Base-by-base conservation (phyloP, 2,113 vertebrate species). In the Passer montanus region DNA sequence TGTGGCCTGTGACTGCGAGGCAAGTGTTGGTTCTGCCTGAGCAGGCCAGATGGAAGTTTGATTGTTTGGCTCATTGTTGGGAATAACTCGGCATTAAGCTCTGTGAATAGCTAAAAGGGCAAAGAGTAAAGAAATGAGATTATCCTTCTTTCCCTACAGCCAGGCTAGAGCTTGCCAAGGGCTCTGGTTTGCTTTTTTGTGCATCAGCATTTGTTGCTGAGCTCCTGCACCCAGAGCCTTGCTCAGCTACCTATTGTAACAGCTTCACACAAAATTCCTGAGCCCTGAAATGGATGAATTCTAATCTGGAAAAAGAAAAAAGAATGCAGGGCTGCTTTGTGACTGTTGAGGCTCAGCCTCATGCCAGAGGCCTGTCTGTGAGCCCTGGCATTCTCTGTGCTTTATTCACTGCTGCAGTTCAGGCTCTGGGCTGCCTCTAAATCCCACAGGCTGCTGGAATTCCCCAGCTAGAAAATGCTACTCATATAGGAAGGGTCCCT, bases 121-220 rank as follows among this genome's bases (percentile, higher is more conserved):
- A 88, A 86, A 88, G 59, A 93, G 90, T 62, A 85, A 67, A 84
- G 67, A 90, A 93, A 90, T 47, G 47, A 78, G 92, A 94, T 96
- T 94, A 88, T 84, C 63, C 64, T 87, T 56, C 67, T 74, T 50
- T 30, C 47, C 66, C 55, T 62, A 1, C 1, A 26, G 67, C 72
- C 1, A 7, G 15, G 63, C 50, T 62, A 66, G 35, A 87, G 33
- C 59, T 55, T 59, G 46, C 70, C 9, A 3, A 80, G 47, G 50
- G 84, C 59, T 92, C 67, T 14, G 10, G 16, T 63, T 89, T 73
- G 39, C 59, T 67, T 58, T 92, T 87, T n/a, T 43, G 59, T 69
- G 27, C 31, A 50, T 47, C 59, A 69, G 84, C 30, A 17, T 64
- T 85, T 88, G 74, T 49, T 72, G n/a, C 74, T 13, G 3, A 91